These are phyloP conservation scores for Nomada ruficornis DNA, from an alignment of 2,888 invertebrate genomes.

Conservation along the genomic window DNA sequence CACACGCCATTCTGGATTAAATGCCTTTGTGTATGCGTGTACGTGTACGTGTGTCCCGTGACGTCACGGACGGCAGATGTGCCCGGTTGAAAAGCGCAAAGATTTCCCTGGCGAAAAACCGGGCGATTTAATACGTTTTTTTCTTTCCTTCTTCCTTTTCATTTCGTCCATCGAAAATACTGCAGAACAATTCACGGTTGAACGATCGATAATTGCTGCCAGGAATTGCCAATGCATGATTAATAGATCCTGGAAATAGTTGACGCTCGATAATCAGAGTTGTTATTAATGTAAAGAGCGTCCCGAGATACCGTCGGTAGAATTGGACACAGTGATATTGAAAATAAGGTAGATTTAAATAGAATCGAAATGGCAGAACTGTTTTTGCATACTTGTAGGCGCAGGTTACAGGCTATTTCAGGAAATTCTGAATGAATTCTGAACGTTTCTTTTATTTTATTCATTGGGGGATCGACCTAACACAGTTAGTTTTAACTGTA, in stretches of 20 bases:
- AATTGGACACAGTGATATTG: background rate
- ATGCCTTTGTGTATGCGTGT: conserved; percentile 65
- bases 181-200: background rate
- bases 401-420: no score
- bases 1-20: conserved; percentile 77
- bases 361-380: no score
- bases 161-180: background rate
- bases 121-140: conserved; percentile 33
- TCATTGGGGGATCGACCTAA: no score
- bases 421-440: no score
- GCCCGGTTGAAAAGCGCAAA: conserved; percentile 53
- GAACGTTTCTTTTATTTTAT: no score
- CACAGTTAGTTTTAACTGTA: no score
- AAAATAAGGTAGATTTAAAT: background rate
- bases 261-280: background rate
- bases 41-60: conserved; percentile 25
- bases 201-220: background rate
- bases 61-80: conserved; percentile 71
- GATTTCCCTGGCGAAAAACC: conserved; percentile 45
- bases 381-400: no score
- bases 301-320: background rate
- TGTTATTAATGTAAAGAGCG: background rate
- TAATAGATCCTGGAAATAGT: conserved; percentile 8
- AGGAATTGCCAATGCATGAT: conserved; percentile 1
- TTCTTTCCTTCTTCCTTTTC: background rate